Conservation (phyloP, 2,113 vertebrate genomes). For the Antechinus flavipes region DNA sequence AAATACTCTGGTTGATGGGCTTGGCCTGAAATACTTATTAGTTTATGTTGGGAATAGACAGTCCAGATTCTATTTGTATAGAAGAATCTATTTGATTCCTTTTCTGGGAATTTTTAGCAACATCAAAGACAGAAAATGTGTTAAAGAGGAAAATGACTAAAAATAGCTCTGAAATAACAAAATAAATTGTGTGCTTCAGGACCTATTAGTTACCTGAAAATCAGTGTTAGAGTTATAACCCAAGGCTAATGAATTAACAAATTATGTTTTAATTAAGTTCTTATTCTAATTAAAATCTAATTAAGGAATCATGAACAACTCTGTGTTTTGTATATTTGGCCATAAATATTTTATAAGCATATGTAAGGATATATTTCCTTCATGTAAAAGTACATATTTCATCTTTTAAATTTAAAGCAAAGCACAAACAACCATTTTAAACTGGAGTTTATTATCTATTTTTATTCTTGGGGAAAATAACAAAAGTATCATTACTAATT, state of each 20-base stretch:
- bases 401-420: slow-evolving; percentile 50
- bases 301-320: slow-evolving; percentile 67
- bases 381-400: slow-evolving; percentile 59
- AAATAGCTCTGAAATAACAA: slow-evolving; percentile 43
- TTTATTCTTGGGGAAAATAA: slow-evolving; percentile 31
- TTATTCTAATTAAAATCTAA: slow-evolving; percentile 74
- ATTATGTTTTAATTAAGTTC: slow-evolving; percentile 77
- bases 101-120: slow-evolving; percentile 43
- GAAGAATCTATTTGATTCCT: slow-evolving; percentile 39
- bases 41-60: background rate
- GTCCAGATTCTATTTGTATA: slow-evolving; percentile 1
- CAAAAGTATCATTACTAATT: background rate
- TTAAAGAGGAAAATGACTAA: slow-evolving; percentile 46
- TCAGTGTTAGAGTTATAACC: slow-evolving; percentile 65
- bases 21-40: background rate
- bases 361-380: slow-evolving; percentile 63
- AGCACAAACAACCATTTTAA: background rate
- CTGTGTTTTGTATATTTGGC: slow-evolving; percentile 65
- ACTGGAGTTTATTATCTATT: background rate
- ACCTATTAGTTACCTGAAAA: slow-evolving; percentile 69
- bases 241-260: slow-evolving; percentile 67
- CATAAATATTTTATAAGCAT: slow-evolving; percentile 67
- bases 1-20: background rate
- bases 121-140: slow-evolving; percentile 16
- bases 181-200: slow-evolving; percentile 57